A percentile compares a stretch with the other conserved stretches of the same genome.
Evolutionary conservation across 2,888 invertebrate genomes (phyloP).

Genomic region (Macaria notata): DNA sequence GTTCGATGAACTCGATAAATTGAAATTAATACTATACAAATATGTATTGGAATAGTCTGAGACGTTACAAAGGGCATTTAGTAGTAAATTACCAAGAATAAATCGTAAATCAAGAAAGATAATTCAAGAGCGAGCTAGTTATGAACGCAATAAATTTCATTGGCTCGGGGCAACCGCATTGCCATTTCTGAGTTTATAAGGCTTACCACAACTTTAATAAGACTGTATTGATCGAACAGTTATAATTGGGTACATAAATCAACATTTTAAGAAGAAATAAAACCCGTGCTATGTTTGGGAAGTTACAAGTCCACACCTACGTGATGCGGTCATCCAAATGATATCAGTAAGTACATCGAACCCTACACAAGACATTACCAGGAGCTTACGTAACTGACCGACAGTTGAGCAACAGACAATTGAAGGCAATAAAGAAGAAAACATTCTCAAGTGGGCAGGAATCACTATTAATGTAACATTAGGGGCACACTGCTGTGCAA

Average conservation of each 20-base stretch:
- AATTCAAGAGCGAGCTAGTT: conserved; percentile 42
- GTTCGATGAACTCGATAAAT: conserved; percentile 50
- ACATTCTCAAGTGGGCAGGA: conserved; percentile 63
- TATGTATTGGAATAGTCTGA: conserved; percentile 2
- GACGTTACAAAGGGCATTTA: conserved; percentile 36
- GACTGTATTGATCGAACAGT: no score
- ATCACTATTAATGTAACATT: conserved; percentile 65
- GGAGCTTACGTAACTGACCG: conserved; percentile 62
- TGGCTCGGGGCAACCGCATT: conserved; percentile 41
- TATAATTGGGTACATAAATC: no score
- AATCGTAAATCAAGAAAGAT: conserved; percentile 41
- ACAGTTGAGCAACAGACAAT: conserved; percentile 72
- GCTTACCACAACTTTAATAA: no score
- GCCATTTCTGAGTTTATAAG: conserved; percentile 34
- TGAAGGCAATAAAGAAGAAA: conserved; percentile 71
- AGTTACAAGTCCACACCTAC: conserved; percentile 4
- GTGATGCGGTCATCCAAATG: conserved; percentile 25
- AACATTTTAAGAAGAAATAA: no score
- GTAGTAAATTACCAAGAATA: conserved; percentile 36
- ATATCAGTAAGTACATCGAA: conserved; percentile 60
- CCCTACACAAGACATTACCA: conserved; percentile 59
- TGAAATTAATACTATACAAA: conserved; percentile 25
- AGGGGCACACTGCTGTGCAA: conserved; percentile 46
- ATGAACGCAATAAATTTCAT: conserved; percentile 46
- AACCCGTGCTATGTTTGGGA: no score